A percentile compares a stretch with the other conserved stretches of the same genome.
These are phyloP conservation scores for Pelvicachromis taeniatus DNA, from an alignment of 2,113 vertebrate species.

Conservation along the genomic window DNA sequence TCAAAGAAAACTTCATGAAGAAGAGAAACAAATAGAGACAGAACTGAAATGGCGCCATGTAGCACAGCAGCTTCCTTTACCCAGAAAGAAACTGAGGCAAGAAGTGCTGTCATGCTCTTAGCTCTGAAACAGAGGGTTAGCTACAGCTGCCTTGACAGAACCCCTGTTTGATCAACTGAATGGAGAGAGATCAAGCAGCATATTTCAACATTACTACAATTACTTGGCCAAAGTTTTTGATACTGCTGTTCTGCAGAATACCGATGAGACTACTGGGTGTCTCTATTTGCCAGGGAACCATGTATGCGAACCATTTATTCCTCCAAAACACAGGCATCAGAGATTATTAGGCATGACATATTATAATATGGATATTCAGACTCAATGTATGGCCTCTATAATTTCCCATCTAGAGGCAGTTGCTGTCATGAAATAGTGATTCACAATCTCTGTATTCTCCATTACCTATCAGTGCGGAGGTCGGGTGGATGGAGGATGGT, in stretches of 20 bases:
- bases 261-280: background rate
- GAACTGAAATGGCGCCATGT: conserved; percentile 1
- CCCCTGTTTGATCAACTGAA: conserved; percentile 49
- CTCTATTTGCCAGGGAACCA: background rate
- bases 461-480: conserved; percentile 8
- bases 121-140: conserved; percentile 7
- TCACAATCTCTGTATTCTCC: conserved; percentile 26
- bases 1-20: conserved; percentile 46
- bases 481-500: background rate
- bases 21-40: conserved; percentile 25
- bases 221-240: conserved; percentile 14
- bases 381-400: conserved; percentile 24
- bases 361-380: conserved; percentile 3
- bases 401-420: conserved; percentile 24
- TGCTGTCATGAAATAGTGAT: conserved; percentile 27
- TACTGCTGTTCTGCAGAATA: conserved; percentile 24
- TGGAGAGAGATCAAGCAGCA: conserved; percentile 56
- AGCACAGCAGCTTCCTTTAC: background rate
- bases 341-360: conserved; percentile 7
- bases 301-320: background rate
- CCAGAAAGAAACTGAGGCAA: background rate
- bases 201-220: conserved; percentile 46
- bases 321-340: background rate
- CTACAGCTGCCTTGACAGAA: conserved; percentile 28
- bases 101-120: background rate